Evolutionary conservation across 2,797 vertebrate species (phyloP).

Genomic region (Malacoraja senta): DNA sequence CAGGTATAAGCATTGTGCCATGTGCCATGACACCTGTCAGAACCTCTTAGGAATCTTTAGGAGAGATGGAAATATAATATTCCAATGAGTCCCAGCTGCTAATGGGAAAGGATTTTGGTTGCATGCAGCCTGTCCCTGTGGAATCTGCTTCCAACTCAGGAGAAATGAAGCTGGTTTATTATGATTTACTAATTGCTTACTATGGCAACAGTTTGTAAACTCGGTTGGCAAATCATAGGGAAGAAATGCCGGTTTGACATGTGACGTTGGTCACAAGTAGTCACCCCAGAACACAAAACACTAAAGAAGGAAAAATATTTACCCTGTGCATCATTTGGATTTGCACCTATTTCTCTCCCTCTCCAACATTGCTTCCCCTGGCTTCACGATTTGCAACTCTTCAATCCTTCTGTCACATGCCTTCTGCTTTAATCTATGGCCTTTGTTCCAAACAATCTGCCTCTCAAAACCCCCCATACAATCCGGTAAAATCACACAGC

Average conservation of each 20-base stretch:
- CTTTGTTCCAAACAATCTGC: too few species aligned
- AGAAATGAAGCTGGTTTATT: background rate
- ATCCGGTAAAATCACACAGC: too few species aligned
- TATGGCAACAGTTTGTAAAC: constrained; percentile 19
- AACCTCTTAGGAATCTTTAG: background rate
- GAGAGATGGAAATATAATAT: constrained; percentile 1
- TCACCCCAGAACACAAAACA: too few species aligned
- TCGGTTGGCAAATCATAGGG: background rate
- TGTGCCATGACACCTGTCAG: background rate
- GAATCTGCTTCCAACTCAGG: background rate
- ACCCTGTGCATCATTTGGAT: background rate
- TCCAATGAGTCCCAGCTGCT: background rate
- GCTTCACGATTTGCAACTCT: too few species aligned
- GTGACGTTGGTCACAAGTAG: background rate
- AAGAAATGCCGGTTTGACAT: background rate
- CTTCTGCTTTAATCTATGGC: too few species aligned
- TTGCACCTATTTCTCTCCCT: background rate
- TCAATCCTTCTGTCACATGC: too few species aligned
- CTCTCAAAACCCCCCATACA: too few species aligned
- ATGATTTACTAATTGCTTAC: background rate
- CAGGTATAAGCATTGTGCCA: background rate
- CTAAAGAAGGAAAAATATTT: background rate
- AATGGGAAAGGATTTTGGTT: background rate
- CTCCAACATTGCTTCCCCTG: too few species aligned
- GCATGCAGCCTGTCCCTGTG: background rate